Evolutionary conservation across 2,113 vertebrate genomes (phyloP).

Genomic region (Centropus bengalensis): DNA sequence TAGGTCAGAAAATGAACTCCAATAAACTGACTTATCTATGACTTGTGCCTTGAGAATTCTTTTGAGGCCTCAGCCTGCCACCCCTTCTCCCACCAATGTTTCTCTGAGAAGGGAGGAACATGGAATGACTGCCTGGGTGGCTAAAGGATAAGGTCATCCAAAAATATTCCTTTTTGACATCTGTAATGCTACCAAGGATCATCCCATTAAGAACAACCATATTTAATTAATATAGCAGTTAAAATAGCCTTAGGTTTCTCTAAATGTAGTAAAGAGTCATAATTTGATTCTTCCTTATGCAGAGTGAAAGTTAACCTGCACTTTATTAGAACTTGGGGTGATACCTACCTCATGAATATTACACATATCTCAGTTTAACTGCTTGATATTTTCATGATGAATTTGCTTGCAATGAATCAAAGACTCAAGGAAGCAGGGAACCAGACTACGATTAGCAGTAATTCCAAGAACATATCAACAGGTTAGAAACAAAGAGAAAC

Average conservation of each 20-base stretch:
- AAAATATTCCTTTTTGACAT: neutral
- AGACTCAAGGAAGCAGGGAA: neutral
- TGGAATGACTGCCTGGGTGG: neutral
- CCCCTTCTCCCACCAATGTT: neutral
- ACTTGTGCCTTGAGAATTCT: neutral
- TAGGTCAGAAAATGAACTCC: slow-evolving; percentile 38
- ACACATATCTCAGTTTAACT: neutral
- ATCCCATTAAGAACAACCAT: neutral
- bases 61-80: neutral
- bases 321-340: neutral
- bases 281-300: neutral
- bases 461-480: neutral
- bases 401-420: slow-evolving; percentile 2
- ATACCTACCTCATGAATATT: neutral
- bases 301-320: neutral
- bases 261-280: neutral
- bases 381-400: neutral
- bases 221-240: neutral
- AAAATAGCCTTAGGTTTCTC: neutral
- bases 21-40: neutral
- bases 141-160: neutral
- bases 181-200: neutral
- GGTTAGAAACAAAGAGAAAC: neutral
- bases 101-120: neutral
- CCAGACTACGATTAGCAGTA: neutral